A percentile compares a stretch with the other conserved stretches of the same genome.
phyloP scores from a whole-genome alignment of 2,797 vertebrate species.

The Tympanoctomys barrerae region DNA sequence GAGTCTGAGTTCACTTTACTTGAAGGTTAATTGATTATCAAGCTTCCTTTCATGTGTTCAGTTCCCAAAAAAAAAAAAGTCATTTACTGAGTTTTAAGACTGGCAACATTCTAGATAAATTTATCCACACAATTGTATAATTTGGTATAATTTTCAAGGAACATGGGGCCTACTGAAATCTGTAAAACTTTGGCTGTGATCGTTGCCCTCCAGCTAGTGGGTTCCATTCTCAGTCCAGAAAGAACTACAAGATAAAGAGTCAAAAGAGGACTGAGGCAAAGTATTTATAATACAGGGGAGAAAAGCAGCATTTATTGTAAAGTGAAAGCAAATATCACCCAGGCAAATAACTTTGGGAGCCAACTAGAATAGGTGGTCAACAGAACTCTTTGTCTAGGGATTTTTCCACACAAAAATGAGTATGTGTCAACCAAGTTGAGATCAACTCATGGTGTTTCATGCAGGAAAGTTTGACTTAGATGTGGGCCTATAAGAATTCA shows the following conservation, averaged over 20 bases:
- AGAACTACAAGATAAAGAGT: not conserved
- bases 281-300: not conserved
- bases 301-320: not conserved
- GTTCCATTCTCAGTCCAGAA: not conserved
- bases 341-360: not conserved
- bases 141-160: not conserved
- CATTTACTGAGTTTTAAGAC: not conserved
- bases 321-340: not conserved
- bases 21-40: constrained; percentile 20
- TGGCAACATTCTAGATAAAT: not conserved
- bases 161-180: not conserved
- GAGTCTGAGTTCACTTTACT: not conserved
- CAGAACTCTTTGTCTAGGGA: not conserved
- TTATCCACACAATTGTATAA: not conserved
- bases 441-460: too few species aligned
- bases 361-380: not conserved
- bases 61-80: too few species aligned
- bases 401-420: not conserved
- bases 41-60: not conserved
- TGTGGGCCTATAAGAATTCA: not conserved
- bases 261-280: not conserved
- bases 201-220: not conserved
- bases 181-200: not conserved
- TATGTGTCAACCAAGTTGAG: not conserved
- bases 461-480: not conserved